These are phyloP conservation scores for Diabrotica virgifera DNA, from an alignment of 1,140 invertebrate species.

Conservation along the genomic window DNA sequence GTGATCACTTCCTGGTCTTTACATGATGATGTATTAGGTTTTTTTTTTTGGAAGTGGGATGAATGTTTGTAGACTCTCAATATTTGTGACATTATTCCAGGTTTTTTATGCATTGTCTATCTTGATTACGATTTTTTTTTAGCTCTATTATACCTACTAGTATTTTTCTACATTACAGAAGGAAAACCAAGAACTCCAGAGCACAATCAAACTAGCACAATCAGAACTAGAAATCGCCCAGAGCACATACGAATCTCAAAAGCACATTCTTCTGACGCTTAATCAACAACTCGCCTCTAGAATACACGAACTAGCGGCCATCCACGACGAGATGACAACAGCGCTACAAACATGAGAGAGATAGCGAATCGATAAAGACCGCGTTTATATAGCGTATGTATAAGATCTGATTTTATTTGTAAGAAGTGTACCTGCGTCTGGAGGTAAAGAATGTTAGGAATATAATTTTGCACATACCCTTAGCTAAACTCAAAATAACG, in stretches of 20 bases:
- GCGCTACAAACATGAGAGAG: conserved; percentile 71
- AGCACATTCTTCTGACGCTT: conserved; percentile 78
- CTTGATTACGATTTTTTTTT: too few species aligned
- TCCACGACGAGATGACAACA: conserved; percentile 80
- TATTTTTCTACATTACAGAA: conserved; percentile 59
- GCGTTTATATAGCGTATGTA: conserved; percentile 31
- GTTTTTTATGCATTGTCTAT: too few species aligned
- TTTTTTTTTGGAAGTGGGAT: too few species aligned
- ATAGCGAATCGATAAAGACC: conserved; percentile 24
- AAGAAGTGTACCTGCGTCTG: background rate
- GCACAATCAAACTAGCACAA: conserved; percentile 72
- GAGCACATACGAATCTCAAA: conserved; percentile 78
- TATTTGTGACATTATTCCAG: too few species aligned
- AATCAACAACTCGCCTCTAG: conserved; percentile 79
- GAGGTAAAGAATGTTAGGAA: background rate
- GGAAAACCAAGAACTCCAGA: conserved; percentile 70
- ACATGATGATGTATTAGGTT: too few species aligned
- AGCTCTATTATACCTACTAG: too few species aligned
- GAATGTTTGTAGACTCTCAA: too few species aligned
- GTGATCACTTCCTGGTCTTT: too few species aligned
- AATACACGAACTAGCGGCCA: conserved; percentile 80
- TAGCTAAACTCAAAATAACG: background rate
- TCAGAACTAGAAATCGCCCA: conserved; percentile 79
- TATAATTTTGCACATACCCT: background rate
- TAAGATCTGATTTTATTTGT: conserved; percentile 20